These are phyloP conservation scores for Quadroppia sp. DNA, from an alignment of 2,888 invertebrate genomes.

Conservation along the genomic window DNA sequence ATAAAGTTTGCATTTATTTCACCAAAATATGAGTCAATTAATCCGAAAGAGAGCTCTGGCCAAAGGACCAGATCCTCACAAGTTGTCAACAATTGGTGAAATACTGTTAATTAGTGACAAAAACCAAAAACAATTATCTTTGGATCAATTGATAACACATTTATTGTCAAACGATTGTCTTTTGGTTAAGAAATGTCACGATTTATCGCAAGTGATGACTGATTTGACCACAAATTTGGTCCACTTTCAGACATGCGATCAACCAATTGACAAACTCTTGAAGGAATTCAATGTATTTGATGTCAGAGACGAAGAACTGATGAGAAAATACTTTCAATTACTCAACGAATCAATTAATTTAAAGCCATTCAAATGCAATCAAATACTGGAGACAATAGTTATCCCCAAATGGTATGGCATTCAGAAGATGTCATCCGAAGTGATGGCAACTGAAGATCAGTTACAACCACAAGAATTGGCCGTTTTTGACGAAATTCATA, in stretches of 20 bases:
- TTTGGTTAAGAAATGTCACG: slow-evolving; percentile 8
- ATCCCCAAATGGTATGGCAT: not conserved
- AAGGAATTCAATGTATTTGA: not conserved
- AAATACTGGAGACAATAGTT: not conserved
- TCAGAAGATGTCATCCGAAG: not conserved
- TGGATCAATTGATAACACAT: not conserved
- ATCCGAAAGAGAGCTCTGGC: not conserved
- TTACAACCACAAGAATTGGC: not conserved
- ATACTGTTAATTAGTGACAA: not conserved
- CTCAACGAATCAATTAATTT: slow-evolving; percentile 24
- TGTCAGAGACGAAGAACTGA: not conserved
- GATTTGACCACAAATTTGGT: slow-evolving; percentile 11
- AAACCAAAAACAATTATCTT: not conserved
- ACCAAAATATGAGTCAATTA: too few relatives aligned
- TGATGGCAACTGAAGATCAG: too few relatives aligned
- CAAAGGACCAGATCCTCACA: too few relatives aligned
- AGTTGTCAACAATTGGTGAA: slow-evolving; percentile 3
- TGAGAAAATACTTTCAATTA: not conserved
- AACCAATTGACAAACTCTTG: not conserved
- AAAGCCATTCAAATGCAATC: slow-evolving; percentile 29
- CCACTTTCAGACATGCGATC: not conserved
- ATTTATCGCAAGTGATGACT: not conserved
- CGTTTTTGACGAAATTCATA: slow-evolving; percentile 15
- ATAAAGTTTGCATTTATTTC: too few relatives aligned
- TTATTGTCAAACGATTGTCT: not conserved